Evolutionary conservation across 2,888 invertebrate genomes (phyloP).

Genomic region (Cryptocephalus primarius): DNA sequence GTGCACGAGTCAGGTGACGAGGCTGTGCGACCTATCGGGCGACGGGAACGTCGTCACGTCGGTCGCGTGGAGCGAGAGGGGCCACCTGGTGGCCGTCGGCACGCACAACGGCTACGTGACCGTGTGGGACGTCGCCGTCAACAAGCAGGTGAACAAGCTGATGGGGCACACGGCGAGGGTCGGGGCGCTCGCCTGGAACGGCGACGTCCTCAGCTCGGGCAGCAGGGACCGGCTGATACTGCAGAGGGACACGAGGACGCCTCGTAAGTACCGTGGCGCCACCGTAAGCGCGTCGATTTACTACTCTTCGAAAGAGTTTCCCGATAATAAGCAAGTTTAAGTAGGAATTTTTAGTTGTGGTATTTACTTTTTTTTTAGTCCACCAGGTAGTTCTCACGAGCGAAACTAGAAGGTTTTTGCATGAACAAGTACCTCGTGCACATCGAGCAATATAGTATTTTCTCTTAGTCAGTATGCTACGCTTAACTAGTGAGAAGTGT

Average conservation of each 20-base stretch:
- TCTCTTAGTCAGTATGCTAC: too few relatives aligned
- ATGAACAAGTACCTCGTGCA: too few relatives aligned
- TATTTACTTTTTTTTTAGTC: too few relatives aligned
- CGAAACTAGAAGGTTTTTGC: too few relatives aligned
- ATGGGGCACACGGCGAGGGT: constrained; percentile 87
- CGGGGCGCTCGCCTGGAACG: constrained; percentile 94
- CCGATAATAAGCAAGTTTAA: too few relatives aligned
- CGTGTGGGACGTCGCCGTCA: constrained; percentile 95
- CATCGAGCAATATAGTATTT: too few relatives aligned
- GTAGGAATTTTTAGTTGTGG: not conserved
- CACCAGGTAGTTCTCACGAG: too few relatives aligned
- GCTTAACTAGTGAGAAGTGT: too few relatives aligned
- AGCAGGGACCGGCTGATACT: constrained; percentile 88
- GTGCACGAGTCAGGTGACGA: constrained; percentile 94
- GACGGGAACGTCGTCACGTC: constrained; percentile 96
- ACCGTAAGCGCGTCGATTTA: too few relatives aligned
- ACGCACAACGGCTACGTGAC: constrained; percentile 96
- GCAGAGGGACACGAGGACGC: constrained; percentile 86
- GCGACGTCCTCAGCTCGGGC: constrained; percentile 92
- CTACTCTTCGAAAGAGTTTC: not conserved
- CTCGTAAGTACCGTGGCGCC: constrained; percentile 48
- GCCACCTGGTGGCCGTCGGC: constrained; percentile 93
- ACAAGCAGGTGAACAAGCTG: constrained; percentile 83
- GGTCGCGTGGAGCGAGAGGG: constrained; percentile 97
- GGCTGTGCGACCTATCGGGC: constrained; percentile 87